These are phyloP conservation scores for Trichonephila clavipes DNA, from an alignment of 1,140 invertebrate genomes.

Conservation along the genomic window DNA sequence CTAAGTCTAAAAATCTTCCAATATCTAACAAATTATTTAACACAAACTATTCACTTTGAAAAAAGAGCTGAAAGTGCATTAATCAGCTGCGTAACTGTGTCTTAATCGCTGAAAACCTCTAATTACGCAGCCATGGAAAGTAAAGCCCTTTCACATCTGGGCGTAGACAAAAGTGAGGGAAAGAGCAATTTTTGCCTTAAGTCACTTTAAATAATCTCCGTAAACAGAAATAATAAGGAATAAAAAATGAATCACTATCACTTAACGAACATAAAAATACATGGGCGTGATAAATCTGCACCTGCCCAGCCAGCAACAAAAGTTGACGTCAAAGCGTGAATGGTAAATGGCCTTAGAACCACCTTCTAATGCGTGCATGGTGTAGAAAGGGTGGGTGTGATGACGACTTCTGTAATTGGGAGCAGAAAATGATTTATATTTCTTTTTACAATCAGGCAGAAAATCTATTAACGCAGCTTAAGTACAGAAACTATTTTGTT, in stretches of 20 bases:
- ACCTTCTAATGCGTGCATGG: conserved; percentile 38
- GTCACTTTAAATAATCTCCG: conserved; percentile 69
- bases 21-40: conserved; percentile 19
- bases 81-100: conserved; percentile 38
- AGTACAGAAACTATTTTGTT: conserved; percentile 18
- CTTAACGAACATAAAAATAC: conserved; percentile 55
- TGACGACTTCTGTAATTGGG: conserved; percentile 61
- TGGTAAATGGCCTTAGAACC: conserved; percentile 63
- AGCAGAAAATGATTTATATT: conserved; percentile 64
- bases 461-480: conserved; percentile 57
- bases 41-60: neutral
- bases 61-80: conserved; percentile 5
- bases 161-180: conserved; percentile 55
- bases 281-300: conserved; percentile 62
- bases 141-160: conserved; percentile 41
- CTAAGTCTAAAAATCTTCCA: conserved; percentile 5
- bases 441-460: conserved; percentile 48
- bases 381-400: conserved; percentile 43
- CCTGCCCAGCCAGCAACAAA: conserved; percentile 59
- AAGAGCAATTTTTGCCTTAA: conserved; percentile 43
- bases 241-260: conserved; percentile 63
- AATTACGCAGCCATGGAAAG: conserved; percentile 39
- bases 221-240: conserved; percentile 72
- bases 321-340: conserved; percentile 64
- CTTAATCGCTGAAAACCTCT: conserved; percentile 56